Evolutionary conservation across 2,888 invertebrate genomes (phyloP).

Genomic region (Sinohyriopsis cumingii): DNA sequence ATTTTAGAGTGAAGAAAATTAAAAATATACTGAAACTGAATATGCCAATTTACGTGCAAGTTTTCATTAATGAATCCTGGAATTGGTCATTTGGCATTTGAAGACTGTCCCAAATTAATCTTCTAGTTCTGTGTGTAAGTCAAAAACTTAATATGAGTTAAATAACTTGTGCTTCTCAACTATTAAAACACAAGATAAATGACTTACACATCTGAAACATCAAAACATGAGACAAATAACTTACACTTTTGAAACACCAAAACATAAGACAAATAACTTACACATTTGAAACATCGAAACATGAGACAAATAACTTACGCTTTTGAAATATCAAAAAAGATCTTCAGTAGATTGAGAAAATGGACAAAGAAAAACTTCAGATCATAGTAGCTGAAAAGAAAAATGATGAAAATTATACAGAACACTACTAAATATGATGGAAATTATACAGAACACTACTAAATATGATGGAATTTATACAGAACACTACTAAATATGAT

Average conservation of each 20-base stretch:
- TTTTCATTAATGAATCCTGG: too few species aligned
- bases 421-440: background rate
- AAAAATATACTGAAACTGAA: too few species aligned
- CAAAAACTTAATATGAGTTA: background rate
- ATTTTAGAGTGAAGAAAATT: too few species aligned
- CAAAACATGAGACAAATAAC: slow-evolving; percentile 8
- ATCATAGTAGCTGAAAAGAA: slow-evolving; percentile 65
- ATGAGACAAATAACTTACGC: slow-evolving; percentile 38
- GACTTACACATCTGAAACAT: background rate
- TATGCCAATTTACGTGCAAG: too few species aligned
- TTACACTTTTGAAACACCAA: slow-evolving; percentile 54
- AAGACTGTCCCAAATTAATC: too few species aligned
- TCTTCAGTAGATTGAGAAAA: slow-evolving; percentile 67
- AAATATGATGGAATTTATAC: slow-evolving; percentile 3
- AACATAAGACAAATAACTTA: slow-evolving; percentile 8
- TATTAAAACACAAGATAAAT: slow-evolving; percentile 33
- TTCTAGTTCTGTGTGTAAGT: too few species aligned
- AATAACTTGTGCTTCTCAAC: slow-evolving; percentile 47
- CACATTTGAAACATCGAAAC: background rate
- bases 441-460: background rate
- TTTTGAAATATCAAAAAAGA: slow-evolving; percentile 58
- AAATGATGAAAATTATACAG: background rate
- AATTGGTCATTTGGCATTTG: too few species aligned
- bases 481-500: background rate
- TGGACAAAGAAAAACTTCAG: slow-evolving; percentile 66